A percentile compares a stretch with the other conserved stretches of the same genome.
phyloP scores from a whole-genome alignment of 2,113 vertebrate genomes.

The Hoplias malabaricus region DNA sequence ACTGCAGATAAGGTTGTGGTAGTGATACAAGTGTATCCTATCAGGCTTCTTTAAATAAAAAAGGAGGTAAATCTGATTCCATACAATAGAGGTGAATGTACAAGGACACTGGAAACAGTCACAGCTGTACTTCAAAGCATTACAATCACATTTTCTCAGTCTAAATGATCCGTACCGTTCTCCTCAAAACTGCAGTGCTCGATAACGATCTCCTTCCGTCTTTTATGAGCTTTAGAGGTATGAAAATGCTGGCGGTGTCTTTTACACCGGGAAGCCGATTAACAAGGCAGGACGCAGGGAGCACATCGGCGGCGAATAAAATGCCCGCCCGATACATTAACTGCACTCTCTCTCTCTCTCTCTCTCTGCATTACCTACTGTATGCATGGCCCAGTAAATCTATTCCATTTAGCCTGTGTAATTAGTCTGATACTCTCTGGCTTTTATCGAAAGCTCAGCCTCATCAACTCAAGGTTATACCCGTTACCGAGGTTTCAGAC shows the following conservation, averaged over 20 bases:
- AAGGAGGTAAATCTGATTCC: not conserved
- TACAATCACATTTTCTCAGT: constrained; percentile 15
- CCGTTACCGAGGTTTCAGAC: constrained; percentile 28
- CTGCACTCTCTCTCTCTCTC: too few species aligned
- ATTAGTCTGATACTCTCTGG: constrained; percentile 64
- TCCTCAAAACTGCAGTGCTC: not conserved
- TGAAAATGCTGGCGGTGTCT: not conserved
- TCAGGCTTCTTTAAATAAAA: not conserved
- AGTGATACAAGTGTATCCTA: not conserved
- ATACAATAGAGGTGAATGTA: not conserved
- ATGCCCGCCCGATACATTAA: constrained; percentile 10
- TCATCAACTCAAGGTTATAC: constrained; percentile 68
- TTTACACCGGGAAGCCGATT: not conserved
- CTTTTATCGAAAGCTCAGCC: constrained; percentile 50
- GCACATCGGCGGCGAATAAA: not conserved
- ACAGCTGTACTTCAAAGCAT: not conserved
- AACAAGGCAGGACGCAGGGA: not conserved
- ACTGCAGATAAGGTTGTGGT: not conserved
- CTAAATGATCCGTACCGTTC: not conserved
- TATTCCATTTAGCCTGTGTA: constrained; percentile 62
- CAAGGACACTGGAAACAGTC: not conserved
- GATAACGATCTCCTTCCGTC: constrained; percentile 4
- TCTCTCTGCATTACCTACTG: constrained; percentile 12
- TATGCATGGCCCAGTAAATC: constrained; percentile 15
- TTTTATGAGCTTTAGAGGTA: not conserved